Conservation (phyloP, 2,888 invertebrate species). For the Cephus sareptanus region DNA sequence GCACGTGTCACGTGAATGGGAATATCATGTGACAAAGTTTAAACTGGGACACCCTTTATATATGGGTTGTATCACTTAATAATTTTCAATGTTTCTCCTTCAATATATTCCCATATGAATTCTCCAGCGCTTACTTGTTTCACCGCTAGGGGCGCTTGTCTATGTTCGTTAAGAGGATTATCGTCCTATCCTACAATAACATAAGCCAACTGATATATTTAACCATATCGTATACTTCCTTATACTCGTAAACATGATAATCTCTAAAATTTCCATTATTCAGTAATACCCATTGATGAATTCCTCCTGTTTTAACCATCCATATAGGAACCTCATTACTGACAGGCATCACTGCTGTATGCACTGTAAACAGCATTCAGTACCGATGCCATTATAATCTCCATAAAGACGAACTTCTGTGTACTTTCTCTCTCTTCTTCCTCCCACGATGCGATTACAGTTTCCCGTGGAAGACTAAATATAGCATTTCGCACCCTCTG, state of each 20-base stretch:
- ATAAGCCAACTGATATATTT: neutral
- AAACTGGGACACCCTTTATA: neutral
- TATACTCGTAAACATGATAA: neutral
- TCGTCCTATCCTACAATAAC: neutral
- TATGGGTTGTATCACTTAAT: neutral
- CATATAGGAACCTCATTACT: neutral
- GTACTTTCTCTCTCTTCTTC: too few relatives aligned
- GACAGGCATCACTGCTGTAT: neutral
- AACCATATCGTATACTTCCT: neutral
- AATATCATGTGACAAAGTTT: neutral
- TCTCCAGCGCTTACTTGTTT: neutral
- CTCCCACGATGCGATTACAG: neutral
- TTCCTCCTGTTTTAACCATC: neutral
- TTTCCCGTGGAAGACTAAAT: neutral
- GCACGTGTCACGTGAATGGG: neutral
- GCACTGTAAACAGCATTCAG: neutral
- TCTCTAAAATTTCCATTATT: neutral
- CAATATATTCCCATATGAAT: neutral
- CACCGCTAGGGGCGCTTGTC: neutral
- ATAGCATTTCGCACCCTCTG: neutral
- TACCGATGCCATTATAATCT: neutral
- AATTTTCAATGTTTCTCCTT: neutral
- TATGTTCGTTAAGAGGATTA: neutral
- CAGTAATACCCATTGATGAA: neutral
- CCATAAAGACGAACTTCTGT: neutral